A percentile compares a stretch with the other conserved stretches of the same genome.
Evolutionary conservation across 1,140 invertebrate species (phyloP).

Genomic region (Parasteatoda tepidariorum): DNA sequence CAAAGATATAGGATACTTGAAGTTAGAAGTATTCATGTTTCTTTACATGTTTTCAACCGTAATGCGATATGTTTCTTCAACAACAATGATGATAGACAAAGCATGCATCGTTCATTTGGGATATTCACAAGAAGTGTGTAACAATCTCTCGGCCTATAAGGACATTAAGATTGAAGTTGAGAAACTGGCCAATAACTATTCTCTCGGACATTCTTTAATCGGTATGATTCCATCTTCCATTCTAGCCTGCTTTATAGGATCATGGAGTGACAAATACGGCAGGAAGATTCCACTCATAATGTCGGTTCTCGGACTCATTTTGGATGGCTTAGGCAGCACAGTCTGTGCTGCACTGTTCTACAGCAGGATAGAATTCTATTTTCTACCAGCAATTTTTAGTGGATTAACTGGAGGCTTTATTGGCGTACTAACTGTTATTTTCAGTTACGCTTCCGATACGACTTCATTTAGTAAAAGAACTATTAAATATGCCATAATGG

Average conservation of each 20-base stretch:
- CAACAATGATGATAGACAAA: slow-evolving; percentile 43
- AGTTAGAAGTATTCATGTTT: slow-evolving; percentile 37
- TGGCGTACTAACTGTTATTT: slow-evolving; percentile 23
- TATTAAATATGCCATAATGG: slow-evolving; percentile 45
- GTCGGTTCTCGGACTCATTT: slow-evolving; percentile 6
- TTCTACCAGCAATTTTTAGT: slow-evolving; percentile 11
- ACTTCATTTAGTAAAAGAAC: slow-evolving; percentile 9
- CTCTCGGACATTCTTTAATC: slow-evolving; percentile 9
- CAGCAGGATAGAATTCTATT: slow-evolving; percentile 19
- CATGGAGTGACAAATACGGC: slow-evolving; percentile 50
- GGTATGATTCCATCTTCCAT: slow-evolving; percentile 15
- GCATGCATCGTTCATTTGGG: slow-evolving; percentile 14
- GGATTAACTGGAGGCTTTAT: slow-evolving; percentile 44
- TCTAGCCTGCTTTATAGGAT: slow-evolving; percentile 18
- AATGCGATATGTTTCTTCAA: neutral
- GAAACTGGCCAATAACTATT: slow-evolving; percentile 32
- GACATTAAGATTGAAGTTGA: slow-evolving; percentile 12
- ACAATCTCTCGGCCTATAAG: neutral
- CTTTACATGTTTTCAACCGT: slow-evolving; percentile 39
- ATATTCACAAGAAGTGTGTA: neutral
- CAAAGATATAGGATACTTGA: slow-evolving; percentile 5
- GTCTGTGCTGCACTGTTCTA: slow-evolving; percentile 10
- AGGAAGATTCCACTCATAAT: slow-evolving; percentile 27
- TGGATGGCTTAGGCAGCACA: slow-evolving; percentile 21
- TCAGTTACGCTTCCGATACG: slow-evolving; percentile 44